A percentile compares a stretch with the other conserved stretches of the same genome.
phyloP scores from a whole-genome alignment of 2,113 vertebrate species.

The Fregetta grallaria region DNA sequence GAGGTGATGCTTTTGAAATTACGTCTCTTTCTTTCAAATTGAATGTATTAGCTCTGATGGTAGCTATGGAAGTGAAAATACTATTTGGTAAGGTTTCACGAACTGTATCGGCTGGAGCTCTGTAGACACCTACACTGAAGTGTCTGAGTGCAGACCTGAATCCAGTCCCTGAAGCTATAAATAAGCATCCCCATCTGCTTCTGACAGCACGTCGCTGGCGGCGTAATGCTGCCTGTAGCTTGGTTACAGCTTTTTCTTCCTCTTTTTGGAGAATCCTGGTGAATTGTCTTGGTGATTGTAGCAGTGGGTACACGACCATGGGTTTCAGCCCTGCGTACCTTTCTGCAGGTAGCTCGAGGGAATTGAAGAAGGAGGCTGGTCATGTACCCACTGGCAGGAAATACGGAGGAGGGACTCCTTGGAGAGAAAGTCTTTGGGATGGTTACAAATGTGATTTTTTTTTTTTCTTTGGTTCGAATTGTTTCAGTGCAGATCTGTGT shows the following conservation, averaged over 20 bases:
- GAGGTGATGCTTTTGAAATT: neutral
- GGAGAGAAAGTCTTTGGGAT: neutral
- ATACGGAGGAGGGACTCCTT: neutral
- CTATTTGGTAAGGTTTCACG: neutral
- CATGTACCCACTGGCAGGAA: neutral
- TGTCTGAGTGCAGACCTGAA: constrained; percentile 43
- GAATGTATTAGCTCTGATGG: neutral
- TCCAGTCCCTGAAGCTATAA: constrained; percentile 32
- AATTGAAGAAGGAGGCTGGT: neutral
- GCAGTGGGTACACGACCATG: too few species aligned
- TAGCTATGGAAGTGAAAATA: constrained; percentile 18
- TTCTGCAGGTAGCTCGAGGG: neutral
- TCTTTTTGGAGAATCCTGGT: neutral
- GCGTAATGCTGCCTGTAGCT: neutral
- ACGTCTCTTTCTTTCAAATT: neutral
- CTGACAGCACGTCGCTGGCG: neutral
- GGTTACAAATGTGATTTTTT: neutral
- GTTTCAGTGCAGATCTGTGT: neutral
- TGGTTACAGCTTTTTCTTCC: neutral
- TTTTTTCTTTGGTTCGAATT: neutral
- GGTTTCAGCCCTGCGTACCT: neutral
- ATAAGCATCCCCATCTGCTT: constrained; percentile 57
- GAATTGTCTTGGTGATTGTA: neutral
- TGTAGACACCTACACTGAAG: constrained; percentile 16
- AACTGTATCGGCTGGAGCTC: constrained; percentile 39